Base-by-base conservation (phyloP, 2,113 vertebrate genomes). In the Peromyscus polionotus region DNA sequence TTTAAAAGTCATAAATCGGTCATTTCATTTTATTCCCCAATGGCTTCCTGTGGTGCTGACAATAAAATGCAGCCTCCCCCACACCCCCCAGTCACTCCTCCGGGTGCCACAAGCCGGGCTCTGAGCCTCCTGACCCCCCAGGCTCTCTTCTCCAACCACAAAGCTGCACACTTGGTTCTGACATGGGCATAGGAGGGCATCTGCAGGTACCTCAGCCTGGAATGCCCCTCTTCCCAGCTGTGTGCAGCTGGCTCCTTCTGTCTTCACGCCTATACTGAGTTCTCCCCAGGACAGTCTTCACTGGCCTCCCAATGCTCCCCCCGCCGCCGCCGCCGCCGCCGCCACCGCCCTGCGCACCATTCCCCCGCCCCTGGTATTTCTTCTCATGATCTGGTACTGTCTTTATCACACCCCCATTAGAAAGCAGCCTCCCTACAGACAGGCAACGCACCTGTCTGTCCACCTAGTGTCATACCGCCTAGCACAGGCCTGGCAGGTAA, bases 1-100 rank as follows among this genome's bases (percentile, higher is more conserved):
- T 90, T 87, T 84, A 67, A 48, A 67, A 93, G 95, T 75, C 54
- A 57, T 76, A 51, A 33, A 79, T 94, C 61, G 84, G 73, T 77
- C 75, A 7, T 2, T n/a, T 94, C 95, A 61, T 36, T 28, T 26
- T 67, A 45, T 28, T 75, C 45, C 39, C 79, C 51, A 65, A 22
- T 3, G 42, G 87, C 67, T 76, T 92, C 94, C 70, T 28, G 73
- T 22, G 0, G 16, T n/a, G n/a, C 76, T 26, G 67, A 51, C 70
- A 57, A 36, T 57, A 77, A 77, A 90, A 75, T 2, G 5, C 51
- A 93, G n/a, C 36, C 45, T 54, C 65, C 89, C 59, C 5, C 26
- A 39, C 31, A 48, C 42, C 45, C 28, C 33, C 54, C 63, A 70
- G 85, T 72, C 36, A 73, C 20, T 61, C 67, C 22, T 6, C 22